These are phyloP conservation scores for Aspidapion aeneum DNA, from an alignment of 2,888 invertebrate genomes.

Conservation along the genomic window DNA sequence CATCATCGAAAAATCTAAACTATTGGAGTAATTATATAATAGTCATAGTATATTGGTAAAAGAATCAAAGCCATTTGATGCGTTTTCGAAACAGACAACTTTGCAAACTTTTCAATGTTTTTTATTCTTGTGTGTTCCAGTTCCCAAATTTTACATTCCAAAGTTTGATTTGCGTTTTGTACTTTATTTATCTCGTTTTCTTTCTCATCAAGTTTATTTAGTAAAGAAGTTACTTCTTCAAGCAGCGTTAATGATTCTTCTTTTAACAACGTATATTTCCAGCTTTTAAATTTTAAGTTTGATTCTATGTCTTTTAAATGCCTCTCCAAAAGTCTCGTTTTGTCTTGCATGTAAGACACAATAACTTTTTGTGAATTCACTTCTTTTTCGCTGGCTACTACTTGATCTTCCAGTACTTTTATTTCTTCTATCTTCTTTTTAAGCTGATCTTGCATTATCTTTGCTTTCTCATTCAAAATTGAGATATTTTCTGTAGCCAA, in stretches of 20 bases:
- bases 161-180: conserved; percentile 12
- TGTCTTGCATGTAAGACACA: conserved; percentile 21
- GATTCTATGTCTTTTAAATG: conserved; percentile 24
- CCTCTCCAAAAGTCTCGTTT: conserved; percentile 18
- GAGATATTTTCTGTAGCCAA: conserved; percentile 26
- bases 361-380: conserved; percentile 20
- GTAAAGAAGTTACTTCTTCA: conserved; percentile 12
- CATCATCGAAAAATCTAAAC: too few relatives aligned
- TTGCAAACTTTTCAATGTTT: conserved; percentile 29
- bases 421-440: conserved; percentile 36
- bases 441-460: conserved; percentile 23
- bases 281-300: conserved; percentile 25
- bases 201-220: conserved; percentile 9
- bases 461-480: conserved; percentile 27
- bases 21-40: neutral
- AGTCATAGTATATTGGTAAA: conserved; percentile 30
- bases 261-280: conserved; percentile 23
- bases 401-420: conserved; percentile 45
- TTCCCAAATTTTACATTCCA: conserved; percentile 28
- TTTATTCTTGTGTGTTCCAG: conserved; percentile 32
- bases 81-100: conserved; percentile 32
- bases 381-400: conserved; percentile 24
- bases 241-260: conserved; percentile 10
- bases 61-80: conserved; percentile 33
- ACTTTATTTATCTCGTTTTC: conserved; percentile 15